phyloP scores from a whole-genome alignment of 2,113 vertebrate genomes.

The Mastomys coucha region DNA sequence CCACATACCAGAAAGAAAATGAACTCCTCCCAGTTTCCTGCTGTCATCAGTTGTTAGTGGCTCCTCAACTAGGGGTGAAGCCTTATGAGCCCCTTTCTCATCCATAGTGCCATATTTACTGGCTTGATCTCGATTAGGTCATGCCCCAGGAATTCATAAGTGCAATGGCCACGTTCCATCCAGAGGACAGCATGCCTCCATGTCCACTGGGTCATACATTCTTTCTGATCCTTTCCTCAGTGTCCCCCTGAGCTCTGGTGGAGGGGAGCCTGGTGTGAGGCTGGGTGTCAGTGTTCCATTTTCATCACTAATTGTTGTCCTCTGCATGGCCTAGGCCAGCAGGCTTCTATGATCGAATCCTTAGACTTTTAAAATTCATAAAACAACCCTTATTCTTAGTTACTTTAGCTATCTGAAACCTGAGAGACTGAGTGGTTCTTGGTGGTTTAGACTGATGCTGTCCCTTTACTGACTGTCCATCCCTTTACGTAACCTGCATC shows the following conservation, averaged over 20 bases:
- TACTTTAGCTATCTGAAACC: not conserved
- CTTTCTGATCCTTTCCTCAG: not conserved
- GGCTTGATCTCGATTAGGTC: not conserved
- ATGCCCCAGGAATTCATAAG: not conserved
- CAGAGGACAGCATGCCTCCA: not conserved
- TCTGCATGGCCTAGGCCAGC: not conserved
- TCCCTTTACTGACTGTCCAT: not conserved
- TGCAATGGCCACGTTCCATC: not conserved
- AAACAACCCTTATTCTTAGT: not conserved
- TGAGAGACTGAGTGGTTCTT: not conserved
- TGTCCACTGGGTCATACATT: not conserved
- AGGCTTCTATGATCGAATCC: not conserved
- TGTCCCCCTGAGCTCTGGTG: not conserved
- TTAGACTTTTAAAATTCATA: not conserved
- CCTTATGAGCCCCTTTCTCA: not conserved
- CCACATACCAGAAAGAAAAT: not conserved
- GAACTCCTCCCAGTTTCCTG: not conserved
- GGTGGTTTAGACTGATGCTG: not conserved
- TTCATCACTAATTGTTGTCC: not conserved
- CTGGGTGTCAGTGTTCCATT: not conserved
- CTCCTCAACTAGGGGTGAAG: not conserved
- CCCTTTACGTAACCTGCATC: not conserved
- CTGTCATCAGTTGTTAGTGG: not conserved
- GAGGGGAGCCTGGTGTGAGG: not conserved
- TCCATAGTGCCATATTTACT: not conserved